A percentile compares a stretch with the other conserved stretches of the same genome.
phyloP scores from a whole-genome alignment of 2,797 vertebrate species.

The Pelobates cultripes region DNA sequence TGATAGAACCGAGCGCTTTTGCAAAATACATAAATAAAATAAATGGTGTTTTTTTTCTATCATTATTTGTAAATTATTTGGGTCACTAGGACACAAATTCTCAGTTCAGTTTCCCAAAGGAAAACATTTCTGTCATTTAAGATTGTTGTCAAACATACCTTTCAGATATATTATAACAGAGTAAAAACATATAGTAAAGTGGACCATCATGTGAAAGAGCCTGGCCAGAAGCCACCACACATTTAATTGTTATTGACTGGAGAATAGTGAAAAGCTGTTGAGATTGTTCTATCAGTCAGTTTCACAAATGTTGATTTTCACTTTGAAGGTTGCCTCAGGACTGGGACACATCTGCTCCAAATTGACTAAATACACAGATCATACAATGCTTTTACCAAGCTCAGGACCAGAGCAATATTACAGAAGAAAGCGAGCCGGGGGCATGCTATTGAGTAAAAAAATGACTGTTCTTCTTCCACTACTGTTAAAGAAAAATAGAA shows the following conservation, averaged over 20 bases:
- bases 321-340: conserved; percentile 67
- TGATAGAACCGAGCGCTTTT: no score
- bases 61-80: conserved; percentile 27
- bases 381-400: conserved; percentile 63
- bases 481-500: conserved; percentile 61
- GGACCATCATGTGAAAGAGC: conserved; percentile 59
- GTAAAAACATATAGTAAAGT: conserved; percentile 55
- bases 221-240: conserved; percentile 61
- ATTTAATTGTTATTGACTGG: conserved; percentile 62
- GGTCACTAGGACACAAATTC: conserved; percentile 41
- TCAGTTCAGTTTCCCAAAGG: conserved; percentile 30
- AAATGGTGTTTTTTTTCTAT: background rate
- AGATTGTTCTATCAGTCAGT: conserved; percentile 65
- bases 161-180: background rate
- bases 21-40: no score
- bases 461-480: conserved; percentile 66
- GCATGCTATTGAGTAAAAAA: conserved; percentile 65
- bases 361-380: conserved; percentile 63
- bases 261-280: conserved; percentile 65
- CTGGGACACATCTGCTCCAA: conserved; percentile 65
- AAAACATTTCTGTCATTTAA: conserved; percentile 46
- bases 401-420: conserved; percentile 66
- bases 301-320: conserved; percentile 64
- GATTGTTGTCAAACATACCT: conserved; percentile 47
- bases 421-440: conserved; percentile 67